phyloP scores from a whole-genome alignment of 2,113 vertebrate genomes.

The Dryoscopus gambensis region DNA sequence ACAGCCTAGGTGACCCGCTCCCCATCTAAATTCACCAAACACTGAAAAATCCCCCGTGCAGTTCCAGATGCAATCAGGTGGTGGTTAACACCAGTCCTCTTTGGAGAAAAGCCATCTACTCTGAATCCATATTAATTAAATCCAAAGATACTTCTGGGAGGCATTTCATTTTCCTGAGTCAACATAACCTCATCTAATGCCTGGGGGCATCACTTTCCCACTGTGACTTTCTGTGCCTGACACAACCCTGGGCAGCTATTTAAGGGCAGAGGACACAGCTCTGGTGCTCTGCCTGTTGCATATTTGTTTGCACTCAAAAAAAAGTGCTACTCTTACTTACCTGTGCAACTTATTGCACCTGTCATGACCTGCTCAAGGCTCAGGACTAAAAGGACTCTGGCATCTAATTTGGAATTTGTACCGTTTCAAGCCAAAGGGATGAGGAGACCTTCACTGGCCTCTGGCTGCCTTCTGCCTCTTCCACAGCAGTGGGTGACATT shows the following conservation, averaged over 20 bases:
- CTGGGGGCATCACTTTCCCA: neutral
- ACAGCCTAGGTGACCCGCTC: neutral
- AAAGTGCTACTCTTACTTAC: neutral
- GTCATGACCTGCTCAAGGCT: neutral
- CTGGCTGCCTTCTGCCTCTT: neutral
- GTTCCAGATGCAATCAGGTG: neutral
- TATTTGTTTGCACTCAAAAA: neutral
- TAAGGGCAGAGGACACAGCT: neutral
- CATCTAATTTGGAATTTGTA: neutral
- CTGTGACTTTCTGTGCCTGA: neutral
- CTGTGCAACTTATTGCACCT: neutral
- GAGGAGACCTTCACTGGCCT: neutral
- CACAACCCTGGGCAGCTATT: neutral
- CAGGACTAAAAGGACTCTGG: neutral
- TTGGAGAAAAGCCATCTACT: neutral
- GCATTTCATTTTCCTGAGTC: neutral
- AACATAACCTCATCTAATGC: neutral
- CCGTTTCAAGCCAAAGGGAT: neutral
- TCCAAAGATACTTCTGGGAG: neutral
- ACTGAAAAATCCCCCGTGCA: neutral
- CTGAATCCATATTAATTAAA: slow-evolving; percentile 13
- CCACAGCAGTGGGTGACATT: neutral
- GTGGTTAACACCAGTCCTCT: neutral
- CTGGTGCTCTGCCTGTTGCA: neutral
- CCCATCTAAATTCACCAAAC: neutral